A percentile compares a stretch with the other conserved stretches of the same genome.
Evolutionary conservation across 2,888 invertebrate genomes (phyloP).

Genomic region (Tineola bisselliella): DNA sequence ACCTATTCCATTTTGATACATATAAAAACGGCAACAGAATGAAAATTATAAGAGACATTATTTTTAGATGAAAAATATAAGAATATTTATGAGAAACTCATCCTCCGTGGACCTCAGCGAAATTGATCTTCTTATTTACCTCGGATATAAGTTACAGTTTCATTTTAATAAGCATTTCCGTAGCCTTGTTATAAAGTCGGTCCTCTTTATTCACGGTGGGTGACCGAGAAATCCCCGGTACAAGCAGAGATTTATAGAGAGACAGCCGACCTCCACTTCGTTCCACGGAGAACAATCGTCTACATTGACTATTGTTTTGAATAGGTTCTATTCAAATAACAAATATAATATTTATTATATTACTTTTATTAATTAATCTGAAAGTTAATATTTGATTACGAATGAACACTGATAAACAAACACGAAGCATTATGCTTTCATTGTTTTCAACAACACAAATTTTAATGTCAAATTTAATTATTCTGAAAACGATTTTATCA

Average conservation of each 20-base stretch:
- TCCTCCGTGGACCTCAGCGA: background rate
- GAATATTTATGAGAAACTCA: background rate
- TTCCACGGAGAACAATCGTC: background rate
- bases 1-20: background rate
- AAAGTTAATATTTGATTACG: background rate
- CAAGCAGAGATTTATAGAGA: slow-evolving; percentile 8
- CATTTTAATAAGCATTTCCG: slow-evolving; percentile 6
- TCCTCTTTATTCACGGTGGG: slow-evolving; percentile 10
- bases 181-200: slow-evolving; percentile 8
- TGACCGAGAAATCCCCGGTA: slow-evolving; percentile 6
- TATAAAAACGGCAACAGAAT: background rate
- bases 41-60: background rate
- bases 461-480: background rate
- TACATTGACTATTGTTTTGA: background rate
- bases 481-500: slow-evolving; percentile 2
- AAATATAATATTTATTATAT: background rate
- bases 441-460: background rate
- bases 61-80: background rate
- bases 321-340: background rate
- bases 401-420: background rate
- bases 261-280: slow-evolving; percentile 6
- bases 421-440: background rate
- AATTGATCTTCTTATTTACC: slow-evolving; percentile 7
- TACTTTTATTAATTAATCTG: background rate
- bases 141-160: slow-evolving; percentile 2